Conservation (phyloP, 35 echinoderm and acorn worm species). For the Eucidaris tribuloides region DNA sequence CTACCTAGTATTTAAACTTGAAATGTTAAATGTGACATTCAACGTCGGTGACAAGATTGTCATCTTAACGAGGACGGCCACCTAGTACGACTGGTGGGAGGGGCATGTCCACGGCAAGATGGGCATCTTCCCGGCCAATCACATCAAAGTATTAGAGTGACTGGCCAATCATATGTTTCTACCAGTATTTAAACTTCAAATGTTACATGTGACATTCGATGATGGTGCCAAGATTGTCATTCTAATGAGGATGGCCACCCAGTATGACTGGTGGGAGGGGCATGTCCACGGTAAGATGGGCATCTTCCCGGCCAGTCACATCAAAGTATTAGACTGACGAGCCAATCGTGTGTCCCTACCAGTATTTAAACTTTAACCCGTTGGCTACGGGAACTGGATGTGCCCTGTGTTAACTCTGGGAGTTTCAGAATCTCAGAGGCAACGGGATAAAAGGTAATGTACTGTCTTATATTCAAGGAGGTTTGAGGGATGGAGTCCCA, state of each 20-base stretch:
- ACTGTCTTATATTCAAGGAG: too few relatives aligned
- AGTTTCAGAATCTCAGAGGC: too few relatives aligned
- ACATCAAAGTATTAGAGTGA: slow-evolving; percentile 56
- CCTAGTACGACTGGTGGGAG: slow-evolving; percentile 95
- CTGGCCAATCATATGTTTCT: too few relatives aligned
- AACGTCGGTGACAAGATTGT: slow-evolving; percentile 56
- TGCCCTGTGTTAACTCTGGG: too few relatives aligned
- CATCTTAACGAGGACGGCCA: slow-evolving; percentile 63
- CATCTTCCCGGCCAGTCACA: slow-evolving; percentile 91
- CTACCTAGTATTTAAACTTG: too few relatives aligned
- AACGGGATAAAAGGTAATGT: too few relatives aligned
- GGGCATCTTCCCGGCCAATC: slow-evolving; percentile 95
- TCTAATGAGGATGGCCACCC: slow-evolving; percentile 51
- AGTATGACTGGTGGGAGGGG: slow-evolving; percentile 98
- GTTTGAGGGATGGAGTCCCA: too few relatives aligned
- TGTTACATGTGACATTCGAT: slow-evolving; percentile 75
- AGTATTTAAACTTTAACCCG: too few relatives aligned
- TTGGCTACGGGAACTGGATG: too few relatives aligned
- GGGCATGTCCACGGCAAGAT: slow-evolving; percentile 58
- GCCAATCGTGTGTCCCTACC: too few relatives aligned
- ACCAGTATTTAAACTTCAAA: too few relatives aligned
- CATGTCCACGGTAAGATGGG: slow-evolving; percentile 58
- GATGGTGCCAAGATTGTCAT: slow-evolving; percentile 64
- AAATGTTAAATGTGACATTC: too few relatives aligned
- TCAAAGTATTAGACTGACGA: slow-evolving; percentile 46